phyloP scores from a whole-genome alignment of 2,113 vertebrate genomes.

The Anseranas semipalmata region DNA sequence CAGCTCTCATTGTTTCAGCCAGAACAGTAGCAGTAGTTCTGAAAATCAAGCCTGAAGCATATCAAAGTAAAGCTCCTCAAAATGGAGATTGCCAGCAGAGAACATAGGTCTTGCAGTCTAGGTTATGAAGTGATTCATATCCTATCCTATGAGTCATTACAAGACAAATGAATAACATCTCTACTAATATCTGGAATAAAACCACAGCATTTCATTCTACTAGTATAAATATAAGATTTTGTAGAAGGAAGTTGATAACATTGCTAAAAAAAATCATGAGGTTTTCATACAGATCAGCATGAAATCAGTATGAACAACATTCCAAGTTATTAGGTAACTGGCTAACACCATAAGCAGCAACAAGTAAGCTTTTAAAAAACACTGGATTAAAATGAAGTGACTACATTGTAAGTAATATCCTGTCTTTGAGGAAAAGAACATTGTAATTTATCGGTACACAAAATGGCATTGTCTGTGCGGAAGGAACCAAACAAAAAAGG shows the following conservation, averaged over 20 bases:
- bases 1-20: background rate
- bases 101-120: background rate
- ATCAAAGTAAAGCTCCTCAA: background rate
- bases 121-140: slow-evolving; percentile 41
- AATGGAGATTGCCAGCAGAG: background rate
- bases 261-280: background rate
- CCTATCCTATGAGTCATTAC: slow-evolving; percentile 59
- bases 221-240: slow-evolving; percentile 7
- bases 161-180: slow-evolving; percentile 44
- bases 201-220: slow-evolving; percentile 36
- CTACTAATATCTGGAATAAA: slow-evolving; percentile 54
- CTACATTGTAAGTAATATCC: background rate
- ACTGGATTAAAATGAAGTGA: background rate
- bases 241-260: background rate
- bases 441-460: background rate
- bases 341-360: background rate
- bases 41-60: background rate
- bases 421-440: background rate
- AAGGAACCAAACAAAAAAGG: background rate
- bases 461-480: background rate
- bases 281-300: background rate
- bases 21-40: background rate
- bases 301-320: background rate
- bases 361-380: background rate
- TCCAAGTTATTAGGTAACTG: background rate